phyloP scores from a whole-genome alignment of 1,140 invertebrate species.

The Diabrotica undecimpunctata region DNA sequence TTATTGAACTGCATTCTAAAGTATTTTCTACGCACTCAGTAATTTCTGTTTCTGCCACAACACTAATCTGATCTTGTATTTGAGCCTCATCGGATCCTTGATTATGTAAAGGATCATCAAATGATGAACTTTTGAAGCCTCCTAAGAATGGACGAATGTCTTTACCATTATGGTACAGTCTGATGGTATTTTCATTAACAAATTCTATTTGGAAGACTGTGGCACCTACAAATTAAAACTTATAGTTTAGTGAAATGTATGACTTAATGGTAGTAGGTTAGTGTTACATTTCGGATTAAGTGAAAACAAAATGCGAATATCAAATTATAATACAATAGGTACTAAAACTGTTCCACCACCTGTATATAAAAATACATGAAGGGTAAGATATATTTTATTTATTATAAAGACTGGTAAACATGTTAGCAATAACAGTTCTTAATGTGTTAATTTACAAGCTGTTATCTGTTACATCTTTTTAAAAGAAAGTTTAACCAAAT shows the following conservation, averaged over 20 bases:
- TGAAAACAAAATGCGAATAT: background rate
- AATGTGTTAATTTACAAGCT: too few relatives aligned
- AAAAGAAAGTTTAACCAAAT: too few relatives aligned
- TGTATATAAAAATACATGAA: too few relatives aligned
- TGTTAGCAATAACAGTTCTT: too few relatives aligned
- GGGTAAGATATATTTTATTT: too few relatives aligned
- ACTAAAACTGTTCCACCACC: too few relatives aligned
- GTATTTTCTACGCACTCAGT: too few relatives aligned
- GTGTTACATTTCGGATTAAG: background rate
- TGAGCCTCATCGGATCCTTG: background rate
- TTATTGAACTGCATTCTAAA: too few relatives aligned
- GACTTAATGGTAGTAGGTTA: background rate
- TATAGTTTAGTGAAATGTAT: background rate
- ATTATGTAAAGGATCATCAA: slow-evolving; percentile 5
- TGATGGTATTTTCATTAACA: slow-evolving; percentile 29
- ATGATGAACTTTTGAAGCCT: slow-evolving; percentile 26
- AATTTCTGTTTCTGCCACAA: background rate
- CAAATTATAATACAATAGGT: too few relatives aligned
- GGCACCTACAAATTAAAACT: slow-evolving; percentile 23
- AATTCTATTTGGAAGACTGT: slow-evolving; percentile 38
- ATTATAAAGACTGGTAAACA: too few relatives aligned
- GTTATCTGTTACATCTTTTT: too few relatives aligned
- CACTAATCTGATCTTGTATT: slow-evolving; percentile 3
- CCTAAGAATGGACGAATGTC: slow-evolving; percentile 36
- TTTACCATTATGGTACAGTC: slow-evolving; percentile 34